These are phyloP conservation scores for Drosophila bunnanda DNA, from an alignment of 2,888 invertebrate species.

Conservation along the genomic window DNA sequence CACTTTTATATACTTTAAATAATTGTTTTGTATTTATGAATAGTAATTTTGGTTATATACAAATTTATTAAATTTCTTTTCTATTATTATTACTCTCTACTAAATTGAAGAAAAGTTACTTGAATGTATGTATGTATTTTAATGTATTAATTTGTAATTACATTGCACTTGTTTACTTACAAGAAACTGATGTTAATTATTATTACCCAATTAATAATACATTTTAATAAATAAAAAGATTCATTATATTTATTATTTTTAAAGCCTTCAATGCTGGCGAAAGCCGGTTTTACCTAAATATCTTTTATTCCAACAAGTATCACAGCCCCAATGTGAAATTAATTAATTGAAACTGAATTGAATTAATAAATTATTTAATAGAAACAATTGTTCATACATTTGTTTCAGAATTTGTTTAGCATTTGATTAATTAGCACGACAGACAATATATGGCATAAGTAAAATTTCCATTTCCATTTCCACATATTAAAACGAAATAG, in stretches of 20 bases:
- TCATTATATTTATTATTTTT: background rate
- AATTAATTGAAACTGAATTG: background rate
- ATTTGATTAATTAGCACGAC: fast-evolving
- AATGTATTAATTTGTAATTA: too few relatives aligned
- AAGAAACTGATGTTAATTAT: background rate
- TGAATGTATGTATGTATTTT: too few relatives aligned
- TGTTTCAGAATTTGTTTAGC: background rate
- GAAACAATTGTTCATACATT: background rate
- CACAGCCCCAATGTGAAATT: background rate
- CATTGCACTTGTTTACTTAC: background rate
- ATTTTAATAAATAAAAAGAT: background rate
- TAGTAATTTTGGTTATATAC: too few relatives aligned
- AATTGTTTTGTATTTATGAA: too few relatives aligned
- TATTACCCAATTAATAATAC: background rate
- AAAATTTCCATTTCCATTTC: background rate
- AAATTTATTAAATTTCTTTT: too few relatives aligned
- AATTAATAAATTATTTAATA: background rate
- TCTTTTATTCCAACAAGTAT: too few relatives aligned
- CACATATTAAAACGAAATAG: background rate
- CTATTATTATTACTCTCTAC: too few relatives aligned
- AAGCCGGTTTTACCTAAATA: too few relatives aligned
- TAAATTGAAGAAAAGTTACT: too few relatives aligned
- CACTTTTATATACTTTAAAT: background rate
- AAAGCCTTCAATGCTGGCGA: too few relatives aligned
- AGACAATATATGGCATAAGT: background rate